phyloP scores from a whole-genome alignment of 2,888 invertebrate genomes.

The Notodonta ziczac region DNA sequence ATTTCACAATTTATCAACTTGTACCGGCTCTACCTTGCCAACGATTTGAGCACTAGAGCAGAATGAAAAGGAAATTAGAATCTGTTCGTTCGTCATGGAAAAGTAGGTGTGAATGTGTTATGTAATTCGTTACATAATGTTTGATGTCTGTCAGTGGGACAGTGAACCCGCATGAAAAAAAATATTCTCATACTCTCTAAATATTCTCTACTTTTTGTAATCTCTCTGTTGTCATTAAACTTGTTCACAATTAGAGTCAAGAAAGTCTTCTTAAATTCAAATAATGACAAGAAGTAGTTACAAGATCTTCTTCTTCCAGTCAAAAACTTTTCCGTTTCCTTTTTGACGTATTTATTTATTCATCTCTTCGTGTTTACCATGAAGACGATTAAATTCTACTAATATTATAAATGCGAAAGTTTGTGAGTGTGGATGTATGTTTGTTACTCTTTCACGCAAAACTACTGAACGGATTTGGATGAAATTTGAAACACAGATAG shows the following conservation, averaged over 20 bases:
- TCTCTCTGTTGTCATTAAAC: not conserved
- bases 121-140: not conserved
- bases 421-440: too few species aligned
- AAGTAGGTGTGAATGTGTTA: not conserved
- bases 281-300: too few species aligned
- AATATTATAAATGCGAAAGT: too few species aligned
- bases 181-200: not conserved
- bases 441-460: too few species aligned
- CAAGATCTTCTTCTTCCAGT: too few species aligned
- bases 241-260: not conserved
- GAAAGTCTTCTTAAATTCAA: too few species aligned
- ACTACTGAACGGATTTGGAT: too few species aligned
- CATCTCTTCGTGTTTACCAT: too few species aligned
- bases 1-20: slow-evolving; percentile 51
- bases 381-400: too few species aligned
- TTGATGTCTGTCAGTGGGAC: not conserved
- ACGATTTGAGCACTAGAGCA: not conserved
- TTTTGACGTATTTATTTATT: too few species aligned
- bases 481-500: too few species aligned
- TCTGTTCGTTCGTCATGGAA: not conserved
- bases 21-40: slow-evolving; percentile 24
- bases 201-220: not conserved
- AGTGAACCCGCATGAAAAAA: not conserved
- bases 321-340: too few species aligned
- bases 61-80: not conserved